phyloP scores from a whole-genome alignment of 2,113 vertebrate genomes.

The Paralichthys olivaceus region DNA sequence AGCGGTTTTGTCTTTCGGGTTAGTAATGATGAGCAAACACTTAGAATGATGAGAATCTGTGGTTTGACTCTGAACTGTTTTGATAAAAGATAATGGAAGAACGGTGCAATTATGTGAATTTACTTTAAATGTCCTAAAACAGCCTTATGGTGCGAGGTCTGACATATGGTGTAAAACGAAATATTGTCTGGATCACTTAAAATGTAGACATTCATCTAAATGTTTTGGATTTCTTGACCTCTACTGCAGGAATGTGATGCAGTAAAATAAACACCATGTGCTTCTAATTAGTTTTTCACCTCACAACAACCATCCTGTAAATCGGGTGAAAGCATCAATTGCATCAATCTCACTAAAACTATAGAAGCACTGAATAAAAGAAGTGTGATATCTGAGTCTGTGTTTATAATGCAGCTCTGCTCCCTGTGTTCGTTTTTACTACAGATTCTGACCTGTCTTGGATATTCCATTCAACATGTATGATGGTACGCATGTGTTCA shows the following conservation, averaged over 20 bases:
- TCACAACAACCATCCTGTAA: conserved; percentile 6
- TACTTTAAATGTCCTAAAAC: not conserved
- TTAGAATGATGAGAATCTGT: conserved; percentile 13
- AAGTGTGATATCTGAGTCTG: conserved; percentile 17
- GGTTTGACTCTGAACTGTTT: not conserved
- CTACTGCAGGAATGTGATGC: not conserved
- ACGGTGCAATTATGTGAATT: not conserved
- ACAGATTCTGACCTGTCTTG: not conserved
- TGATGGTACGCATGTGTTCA: not conserved
- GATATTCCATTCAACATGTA: not conserved
- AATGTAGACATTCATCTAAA: not conserved
- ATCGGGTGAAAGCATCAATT: conserved; percentile 22
- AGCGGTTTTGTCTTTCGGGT: conserved; percentile 14
- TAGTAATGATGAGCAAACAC: not conserved
- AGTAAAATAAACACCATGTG: not conserved
- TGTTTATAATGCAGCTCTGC: conserved; percentile 6
- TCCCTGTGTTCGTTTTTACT: not conserved
- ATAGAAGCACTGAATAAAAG: not conserved
- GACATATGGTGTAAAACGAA: not conserved
- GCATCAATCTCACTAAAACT: not conserved
- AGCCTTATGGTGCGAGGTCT: not conserved
- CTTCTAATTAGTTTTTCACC: not conserved
- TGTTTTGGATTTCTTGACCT: not conserved
- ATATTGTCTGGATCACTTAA: no score
- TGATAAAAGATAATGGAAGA: not conserved